These are phyloP conservation scores for Meteorus cinctellus DNA, from an alignment of 2,888 invertebrate genomes.

Conservation along the genomic window DNA sequence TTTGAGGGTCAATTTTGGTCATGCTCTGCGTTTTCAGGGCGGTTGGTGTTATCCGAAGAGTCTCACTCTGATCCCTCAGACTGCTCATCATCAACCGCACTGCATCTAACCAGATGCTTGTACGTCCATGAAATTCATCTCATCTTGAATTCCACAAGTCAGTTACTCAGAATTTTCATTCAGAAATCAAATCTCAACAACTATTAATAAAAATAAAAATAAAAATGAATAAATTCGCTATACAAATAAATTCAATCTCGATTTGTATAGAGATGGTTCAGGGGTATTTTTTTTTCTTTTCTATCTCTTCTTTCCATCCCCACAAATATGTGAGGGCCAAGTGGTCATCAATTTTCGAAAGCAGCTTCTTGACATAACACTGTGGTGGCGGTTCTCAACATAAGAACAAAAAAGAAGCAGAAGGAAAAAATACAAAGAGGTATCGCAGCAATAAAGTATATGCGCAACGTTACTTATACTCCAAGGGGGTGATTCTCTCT, in stretches of 20 bases:
- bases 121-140: conserved; percentile 22
- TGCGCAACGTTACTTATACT: background rate
- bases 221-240: background rate
- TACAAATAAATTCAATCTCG: background rate
- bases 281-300: background rate
- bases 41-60: conserved; percentile 47
- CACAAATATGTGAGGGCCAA: conserved; percentile 11
- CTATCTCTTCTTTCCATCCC: background rate
- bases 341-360: conserved; percentile 22
- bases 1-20: conserved; percentile 60
- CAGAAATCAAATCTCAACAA: background rate
- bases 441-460: background rate
- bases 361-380: background rate
- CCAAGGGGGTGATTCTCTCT: background rate
- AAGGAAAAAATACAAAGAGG: conserved; percentile 13
- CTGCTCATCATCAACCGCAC: conserved; percentile 54
- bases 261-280: background rate
- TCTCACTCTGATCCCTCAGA: conserved; percentile 43
- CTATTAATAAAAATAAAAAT: background rate
- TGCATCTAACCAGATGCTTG: conserved; percentile 51
- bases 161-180: background rate
- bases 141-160: background rate
- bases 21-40: conserved; percentile 64
- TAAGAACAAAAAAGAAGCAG: background rate
- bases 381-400: background rate